phyloP scores from a whole-genome alignment of 2,113 vertebrate genomes.

The Pipra filicauda region DNA sequence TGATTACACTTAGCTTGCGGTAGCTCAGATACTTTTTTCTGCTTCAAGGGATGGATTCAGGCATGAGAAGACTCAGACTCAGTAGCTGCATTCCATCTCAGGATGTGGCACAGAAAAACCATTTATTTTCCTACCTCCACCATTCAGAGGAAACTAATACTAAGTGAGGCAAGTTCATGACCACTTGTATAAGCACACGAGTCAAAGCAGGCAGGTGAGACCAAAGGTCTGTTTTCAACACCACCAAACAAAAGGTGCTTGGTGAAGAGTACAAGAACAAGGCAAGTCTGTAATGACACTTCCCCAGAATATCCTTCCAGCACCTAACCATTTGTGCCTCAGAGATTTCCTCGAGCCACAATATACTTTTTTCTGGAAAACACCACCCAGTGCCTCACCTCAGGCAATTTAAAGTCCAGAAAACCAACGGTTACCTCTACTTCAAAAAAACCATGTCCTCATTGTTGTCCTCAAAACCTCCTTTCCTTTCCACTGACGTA shows the following conservation, averaged over 20 bases:
- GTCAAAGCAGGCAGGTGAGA: not conserved
- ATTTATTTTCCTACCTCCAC: not conserved
- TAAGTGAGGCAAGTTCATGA: not conserved
- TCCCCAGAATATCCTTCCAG: not conserved
- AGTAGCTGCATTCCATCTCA: not conserved
- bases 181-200: not conserved
- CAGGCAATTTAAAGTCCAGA: not conserved
- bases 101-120: not conserved
- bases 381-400: not conserved
- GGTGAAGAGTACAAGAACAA: not conserved
- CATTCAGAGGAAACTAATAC: not conserved
- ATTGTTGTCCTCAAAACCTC: not conserved
- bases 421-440: not conserved
- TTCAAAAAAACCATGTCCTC: not conserved
- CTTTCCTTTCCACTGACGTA: not conserved
- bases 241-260: not conserved
- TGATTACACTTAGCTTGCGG: not conserved
- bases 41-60: not conserved
- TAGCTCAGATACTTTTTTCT: not conserved
- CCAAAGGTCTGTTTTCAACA: not conserved
- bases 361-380: not conserved
- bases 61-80: not conserved
- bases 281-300: not conserved
- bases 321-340: not conserved
- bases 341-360: rapidly evolving